phyloP scores from a whole-genome alignment of 1,140 invertebrate genomes.

The Holcopasites calliopsidis region DNA sequence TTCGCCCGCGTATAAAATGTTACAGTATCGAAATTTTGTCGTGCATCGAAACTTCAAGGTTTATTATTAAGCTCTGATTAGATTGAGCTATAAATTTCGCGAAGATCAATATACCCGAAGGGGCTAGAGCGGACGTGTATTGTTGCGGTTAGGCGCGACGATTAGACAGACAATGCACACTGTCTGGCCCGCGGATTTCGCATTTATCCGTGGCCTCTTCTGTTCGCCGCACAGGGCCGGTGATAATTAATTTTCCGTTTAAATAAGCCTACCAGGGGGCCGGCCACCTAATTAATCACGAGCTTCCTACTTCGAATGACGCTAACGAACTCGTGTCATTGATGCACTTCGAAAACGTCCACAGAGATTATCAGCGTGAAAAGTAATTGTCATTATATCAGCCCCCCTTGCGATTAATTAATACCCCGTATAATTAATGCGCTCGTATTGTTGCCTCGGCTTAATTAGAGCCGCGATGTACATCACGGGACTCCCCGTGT shows the following conservation, averaged over 20 bases:
- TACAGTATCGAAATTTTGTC: too few relatives aligned
- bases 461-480: not conserved
- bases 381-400: constrained; percentile 20
- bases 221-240: not conserved
- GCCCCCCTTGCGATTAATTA: constrained; percentile 1
- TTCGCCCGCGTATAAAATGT: too few relatives aligned
- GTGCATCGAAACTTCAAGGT: too few relatives aligned
- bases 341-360: constrained; percentile 33
- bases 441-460: not conserved
- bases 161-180: constrained; percentile 23
- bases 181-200: not conserved
- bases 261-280: constrained; percentile 18
- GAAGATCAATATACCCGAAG: not conserved
- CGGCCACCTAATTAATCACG: constrained; percentile 45
- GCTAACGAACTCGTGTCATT: constrained; percentile 39
- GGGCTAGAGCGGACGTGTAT: not conserved
- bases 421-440: constrained; percentile 12
- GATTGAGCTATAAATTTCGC: too few relatives aligned
- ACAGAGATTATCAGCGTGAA: constrained; percentile 7
- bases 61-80: too few relatives aligned
- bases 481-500: not conserved
- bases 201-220: constrained; percentile 24
- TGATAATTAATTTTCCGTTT: constrained; percentile 54
- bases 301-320: constrained; percentile 29
- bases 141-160: constrained; percentile 5